Evolutionary conservation across 2,113 vertebrate species (phyloP), one percentile per base, ranked within the genome.

Genomic region (Sphyrna mokarran): DNA sequence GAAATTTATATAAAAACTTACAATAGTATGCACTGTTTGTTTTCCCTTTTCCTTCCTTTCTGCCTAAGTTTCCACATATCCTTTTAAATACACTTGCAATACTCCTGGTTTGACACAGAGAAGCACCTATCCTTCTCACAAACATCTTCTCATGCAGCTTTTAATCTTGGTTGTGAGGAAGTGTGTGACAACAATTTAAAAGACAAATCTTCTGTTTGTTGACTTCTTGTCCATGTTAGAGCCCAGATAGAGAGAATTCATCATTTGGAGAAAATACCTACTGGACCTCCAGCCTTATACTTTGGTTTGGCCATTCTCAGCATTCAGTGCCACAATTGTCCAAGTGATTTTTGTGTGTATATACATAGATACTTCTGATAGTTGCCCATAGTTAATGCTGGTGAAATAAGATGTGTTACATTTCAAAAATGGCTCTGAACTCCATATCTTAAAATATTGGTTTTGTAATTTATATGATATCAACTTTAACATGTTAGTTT

Each of bases 401-500:
- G 22, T 90, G 54, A 61, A 90, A 54, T 16, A n/a, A 90, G 0
- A 58, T 61, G 16, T 29, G 16, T 61, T 61, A 61, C 23, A 33
- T 90, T 90, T 54, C 48, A 61, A 18, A 83, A 18, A 20, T 83
- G 37, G 18, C 13, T 20, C 37, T 20, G 37, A 13, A 40, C 37
- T 37, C 26, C 69, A 3, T 78, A 48, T 9, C 40, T 95, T 1
- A 78, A 48, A 16, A 16, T 95, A 33, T 72, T 95, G 37, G 43
- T 48, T 69, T 22, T 78, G 40, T 33, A 14, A 14, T 94, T 26
- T 58, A 40, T 3, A 54, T 33, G 54, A 29, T 58, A 40, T 69
- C 22, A 26, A 33, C 22, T 68, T 14, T 20, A 93, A 1, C 96
- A 8, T 95, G 40, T 5, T 96, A 1, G 95, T 96, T 96, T 66